Conservation (phyloP, 2,888 invertebrate species). For the Drosophila tripunctata region DNA sequence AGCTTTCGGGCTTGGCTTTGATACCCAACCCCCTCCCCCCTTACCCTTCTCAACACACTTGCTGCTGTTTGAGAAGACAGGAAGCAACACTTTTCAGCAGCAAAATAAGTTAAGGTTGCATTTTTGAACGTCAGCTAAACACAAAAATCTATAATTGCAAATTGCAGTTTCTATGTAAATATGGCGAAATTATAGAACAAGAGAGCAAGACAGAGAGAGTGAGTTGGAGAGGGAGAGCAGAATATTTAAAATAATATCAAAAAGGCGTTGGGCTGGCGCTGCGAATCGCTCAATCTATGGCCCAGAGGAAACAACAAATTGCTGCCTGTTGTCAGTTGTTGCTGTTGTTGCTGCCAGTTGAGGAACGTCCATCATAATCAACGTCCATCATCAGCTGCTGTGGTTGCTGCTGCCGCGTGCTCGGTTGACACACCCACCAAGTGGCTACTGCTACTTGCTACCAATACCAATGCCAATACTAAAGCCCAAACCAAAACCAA, state of each 20-base stretch:
- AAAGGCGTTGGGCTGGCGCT: conserved; percentile 73
- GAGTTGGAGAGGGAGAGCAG: conserved; percentile 41
- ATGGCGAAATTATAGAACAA: conserved; percentile 4
- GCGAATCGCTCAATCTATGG: conserved; percentile 73
- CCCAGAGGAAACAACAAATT: conserved; percentile 65
- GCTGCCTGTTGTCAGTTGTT: conserved; percentile 33
- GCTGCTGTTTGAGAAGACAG: conserved; percentile 37
- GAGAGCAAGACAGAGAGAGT: background rate
- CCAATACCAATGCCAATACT: too few species aligned
- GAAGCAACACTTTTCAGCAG: conserved; percentile 51
- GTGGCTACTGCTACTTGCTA: conserved; percentile 68
- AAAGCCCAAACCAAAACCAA: too few species aligned
- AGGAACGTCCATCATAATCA: conserved; percentile 75
- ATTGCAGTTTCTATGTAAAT: conserved; percentile 55
- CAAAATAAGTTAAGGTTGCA: conserved; percentile 51
- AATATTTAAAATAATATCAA: conserved; percentile 77
- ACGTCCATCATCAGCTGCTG: conserved; percentile 74
- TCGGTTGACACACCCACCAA: conserved; percentile 73
- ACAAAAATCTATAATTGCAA: conserved; percentile 39
- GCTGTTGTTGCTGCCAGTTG: conserved; percentile 11
- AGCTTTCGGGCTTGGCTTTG: conserved; percentile 18
- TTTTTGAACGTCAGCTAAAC: conserved; percentile 36
- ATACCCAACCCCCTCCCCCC: background rate
- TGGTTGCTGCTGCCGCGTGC: conserved; percentile 71
- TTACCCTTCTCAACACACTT: too few species aligned